Percentiles rank a stretch among this genome's conserved stretches.
Evolutionary conservation across 2,888 invertebrate species (phyloP).

Genomic region (Galerucella nymphaeae): DNA sequence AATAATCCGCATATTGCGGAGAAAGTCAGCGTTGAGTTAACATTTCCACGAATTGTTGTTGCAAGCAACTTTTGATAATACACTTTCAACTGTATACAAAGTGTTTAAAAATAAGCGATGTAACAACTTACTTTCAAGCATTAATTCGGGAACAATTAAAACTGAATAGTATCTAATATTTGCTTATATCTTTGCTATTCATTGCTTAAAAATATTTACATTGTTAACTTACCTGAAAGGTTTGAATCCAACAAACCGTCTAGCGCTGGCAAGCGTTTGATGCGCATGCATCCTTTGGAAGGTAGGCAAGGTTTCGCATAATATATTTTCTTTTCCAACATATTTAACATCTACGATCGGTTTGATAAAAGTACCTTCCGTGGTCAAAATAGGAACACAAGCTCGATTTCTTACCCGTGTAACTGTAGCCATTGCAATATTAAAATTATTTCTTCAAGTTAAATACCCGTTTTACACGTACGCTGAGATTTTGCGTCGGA

Average conservation of each 20-base stretch:
- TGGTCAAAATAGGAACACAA: constrained; percentile 63
- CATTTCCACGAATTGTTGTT: no score
- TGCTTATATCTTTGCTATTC: no score
- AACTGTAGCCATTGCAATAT: constrained; percentile 39
- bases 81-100: no score
- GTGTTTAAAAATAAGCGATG: no score
- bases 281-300: constrained; percentile 67
- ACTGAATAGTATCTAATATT: no score
- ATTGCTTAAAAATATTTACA: neutral
- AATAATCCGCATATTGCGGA: no score
- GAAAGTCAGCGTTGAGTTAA: no score
- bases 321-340: constrained; percentile 59
- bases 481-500: neutral
- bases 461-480: neutral
- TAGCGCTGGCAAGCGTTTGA: constrained; percentile 68
- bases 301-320: constrained; percentile 61
- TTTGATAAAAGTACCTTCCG: constrained; percentile 65
- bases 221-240: constrained; percentile 51
- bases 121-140: no score
- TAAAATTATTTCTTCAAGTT: neutral
- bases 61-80: no score
- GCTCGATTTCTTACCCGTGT: constrained; percentile 57
- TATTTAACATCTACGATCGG: constrained; percentile 57
- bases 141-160: no score
- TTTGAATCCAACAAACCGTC: constrained; percentile 65